These are phyloP conservation scores for Dendroctonus ponderosae DNA, from an alignment of 1,140 invertebrate species.

Conservation along the genomic window DNA sequence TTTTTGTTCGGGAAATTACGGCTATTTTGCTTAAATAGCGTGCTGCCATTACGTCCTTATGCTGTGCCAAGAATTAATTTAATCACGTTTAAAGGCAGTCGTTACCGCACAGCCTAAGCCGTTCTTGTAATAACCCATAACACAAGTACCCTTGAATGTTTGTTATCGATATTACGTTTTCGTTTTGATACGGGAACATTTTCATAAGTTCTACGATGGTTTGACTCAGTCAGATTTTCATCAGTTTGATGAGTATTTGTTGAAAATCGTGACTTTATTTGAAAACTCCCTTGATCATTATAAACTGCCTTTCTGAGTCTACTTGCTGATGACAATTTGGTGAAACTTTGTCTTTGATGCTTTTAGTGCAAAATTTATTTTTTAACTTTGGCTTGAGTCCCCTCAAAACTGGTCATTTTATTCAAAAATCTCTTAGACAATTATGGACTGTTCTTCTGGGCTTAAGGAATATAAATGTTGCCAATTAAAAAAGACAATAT, in stretches of 20 bases:
- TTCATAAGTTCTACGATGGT: neutral
- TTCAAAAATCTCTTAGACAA: too few relatives aligned
- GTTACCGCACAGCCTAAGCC: constrained; percentile 11
- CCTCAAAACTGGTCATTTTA: too few relatives aligned
- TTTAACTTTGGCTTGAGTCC: too few relatives aligned
- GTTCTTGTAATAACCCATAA: constrained; percentile 5
- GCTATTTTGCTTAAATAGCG: constrained; percentile 31
- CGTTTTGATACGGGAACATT: neutral
- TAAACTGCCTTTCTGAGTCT: neutral
- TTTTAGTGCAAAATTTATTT: too few relatives aligned
- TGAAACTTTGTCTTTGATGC: too few relatives aligned
- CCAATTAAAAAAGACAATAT: too few relatives aligned
- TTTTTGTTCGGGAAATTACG: constrained; percentile 28
- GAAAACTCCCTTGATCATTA: neutral
- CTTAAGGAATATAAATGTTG: too few relatives aligned
- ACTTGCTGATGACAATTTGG: too few relatives aligned
- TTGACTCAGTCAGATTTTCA: too few relatives aligned
- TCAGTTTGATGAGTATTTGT: too few relatives aligned
- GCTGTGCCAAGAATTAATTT: constrained; percentile 17
- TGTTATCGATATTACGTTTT: constrained; percentile 8
- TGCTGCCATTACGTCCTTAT: constrained; percentile 9
- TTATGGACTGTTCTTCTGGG: too few relatives aligned
- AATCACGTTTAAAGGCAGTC: constrained; percentile 12
- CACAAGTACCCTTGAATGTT: constrained; percentile 9
- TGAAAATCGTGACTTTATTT: too few relatives aligned